Percentiles rank a stretch among this genome's conserved stretches.
These are phyloP conservation scores for Pseudachorutes palmiensis DNA, from an alignment of 1,140 invertebrate species.

Conservation along the genomic window DNA sequence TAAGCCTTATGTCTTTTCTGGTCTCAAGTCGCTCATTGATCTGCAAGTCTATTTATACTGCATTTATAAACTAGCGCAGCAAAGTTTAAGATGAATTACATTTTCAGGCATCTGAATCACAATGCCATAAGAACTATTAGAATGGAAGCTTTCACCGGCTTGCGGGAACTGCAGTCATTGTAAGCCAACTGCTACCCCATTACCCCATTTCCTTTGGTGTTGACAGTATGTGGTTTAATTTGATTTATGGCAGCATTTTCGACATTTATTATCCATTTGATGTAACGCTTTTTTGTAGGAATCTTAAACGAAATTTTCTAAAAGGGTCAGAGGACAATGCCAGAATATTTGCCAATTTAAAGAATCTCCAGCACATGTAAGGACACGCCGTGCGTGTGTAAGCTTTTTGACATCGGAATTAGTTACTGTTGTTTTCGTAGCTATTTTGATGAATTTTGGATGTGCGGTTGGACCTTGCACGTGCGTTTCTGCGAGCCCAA, in stretches of 20 bases:
- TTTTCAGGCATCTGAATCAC: constrained; percentile 40
- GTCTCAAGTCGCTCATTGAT: constrained; percentile 41
- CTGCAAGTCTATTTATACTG: constrained; percentile 40
- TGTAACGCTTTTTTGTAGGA: constrained; percentile 35
- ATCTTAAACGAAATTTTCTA: constrained; percentile 45
- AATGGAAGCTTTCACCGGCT: constrained; percentile 38
- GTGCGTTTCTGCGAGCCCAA: constrained; percentile 53
- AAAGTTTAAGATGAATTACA: too few species aligned
- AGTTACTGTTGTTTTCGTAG: constrained; percentile 40
- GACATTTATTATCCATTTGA: not conserved
- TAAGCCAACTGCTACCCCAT: constrained; percentile 35
- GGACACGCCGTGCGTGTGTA: constrained; percentile 17
- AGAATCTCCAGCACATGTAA: constrained; percentile 47
- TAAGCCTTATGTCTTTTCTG: constrained; percentile 40
- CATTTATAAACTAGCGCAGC: not conserved
- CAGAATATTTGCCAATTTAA: constrained; percentile 43
- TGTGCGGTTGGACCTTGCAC: constrained; percentile 51
- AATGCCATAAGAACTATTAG: constrained; percentile 41
- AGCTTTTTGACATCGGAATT: not conserved
- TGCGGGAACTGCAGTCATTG: constrained; percentile 41
- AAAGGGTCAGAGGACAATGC: constrained; percentile 41
- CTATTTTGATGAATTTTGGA: constrained; percentile 55
- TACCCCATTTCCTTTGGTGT: not conserved
- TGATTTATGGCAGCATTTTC: not conserved
- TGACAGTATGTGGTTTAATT: not conserved